Percentiles rank a stretch among this genome's conserved stretches.
These are phyloP conservation scores for Trididemnum miniatum DNA, from an alignment of 23 tunicate genomes.

Conservation along the genomic window DNA sequence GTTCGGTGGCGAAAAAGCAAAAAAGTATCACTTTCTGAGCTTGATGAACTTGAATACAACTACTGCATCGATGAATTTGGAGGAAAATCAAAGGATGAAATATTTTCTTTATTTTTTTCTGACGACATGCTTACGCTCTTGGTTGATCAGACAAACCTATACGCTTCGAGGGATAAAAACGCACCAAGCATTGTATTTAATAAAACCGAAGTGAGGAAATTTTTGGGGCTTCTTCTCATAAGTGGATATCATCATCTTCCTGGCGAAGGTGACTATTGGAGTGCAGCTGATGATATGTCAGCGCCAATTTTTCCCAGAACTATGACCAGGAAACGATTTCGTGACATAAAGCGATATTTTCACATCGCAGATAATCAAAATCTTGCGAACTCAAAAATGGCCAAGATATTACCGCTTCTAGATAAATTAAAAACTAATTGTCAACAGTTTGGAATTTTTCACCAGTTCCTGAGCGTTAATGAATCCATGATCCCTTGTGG, in stretches of 20 bases:
- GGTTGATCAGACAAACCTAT: not conserved
- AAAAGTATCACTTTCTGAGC: not conserved
- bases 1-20: not conserved
- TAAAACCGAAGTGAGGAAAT: not conserved
- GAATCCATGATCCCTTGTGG: not conserved
- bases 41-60: not conserved
- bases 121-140: not conserved
- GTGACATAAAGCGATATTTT: not conserved
- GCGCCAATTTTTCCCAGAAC: not conserved
- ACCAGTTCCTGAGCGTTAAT: not conserved
- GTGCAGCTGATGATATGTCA: not conserved
- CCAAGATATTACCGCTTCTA: not conserved
- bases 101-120: not conserved
- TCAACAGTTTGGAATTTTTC: not conserved
- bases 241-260: not conserved
- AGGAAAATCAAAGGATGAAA: not conserved
- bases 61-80: not conserved
- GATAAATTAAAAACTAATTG: not conserved
- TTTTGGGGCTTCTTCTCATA: not conserved
- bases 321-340: not conserved
- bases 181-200: not conserved
- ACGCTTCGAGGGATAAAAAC: not conserved
- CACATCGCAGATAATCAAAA: not conserved
- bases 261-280: not conserved
- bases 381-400: not conserved